Percentiles rank a stretch among this genome's conserved stretches.
Conservation (phyloP, 2,113 vertebrate genomes). For the Petaurus breviceps region DNA sequence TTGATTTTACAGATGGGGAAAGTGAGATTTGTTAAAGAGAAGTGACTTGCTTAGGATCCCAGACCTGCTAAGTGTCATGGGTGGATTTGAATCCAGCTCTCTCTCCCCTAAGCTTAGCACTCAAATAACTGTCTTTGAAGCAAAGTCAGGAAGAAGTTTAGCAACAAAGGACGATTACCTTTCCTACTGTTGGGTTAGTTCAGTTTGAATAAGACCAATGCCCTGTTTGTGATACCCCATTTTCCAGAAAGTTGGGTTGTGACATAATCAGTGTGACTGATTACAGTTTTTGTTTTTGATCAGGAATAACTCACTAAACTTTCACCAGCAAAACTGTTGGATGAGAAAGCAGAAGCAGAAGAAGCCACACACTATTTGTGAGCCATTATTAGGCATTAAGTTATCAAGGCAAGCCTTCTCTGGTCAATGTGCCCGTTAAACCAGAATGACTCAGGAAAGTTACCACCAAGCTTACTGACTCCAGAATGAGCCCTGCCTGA, state of each 20-base stretch:
- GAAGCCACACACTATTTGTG: background rate
- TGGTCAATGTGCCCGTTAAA: background rate
- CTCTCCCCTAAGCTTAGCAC: background rate
- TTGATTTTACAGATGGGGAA: background rate
- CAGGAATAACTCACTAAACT: slow-evolving; percentile 20
- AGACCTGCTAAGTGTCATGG: background rate
- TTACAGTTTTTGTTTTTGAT: slow-evolving; percentile 4
- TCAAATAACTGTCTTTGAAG: background rate
- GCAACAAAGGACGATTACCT: background rate
- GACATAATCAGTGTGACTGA: slow-evolving; percentile 7
- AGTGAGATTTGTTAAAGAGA: background rate
- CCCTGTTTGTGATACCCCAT: slow-evolving; percentile 9
- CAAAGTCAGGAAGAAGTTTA: background rate
- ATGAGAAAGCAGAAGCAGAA: slow-evolving; percentile 30
- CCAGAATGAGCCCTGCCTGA: background rate
- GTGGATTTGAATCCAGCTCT: background rate
- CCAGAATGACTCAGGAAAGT: background rate
- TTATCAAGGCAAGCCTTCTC: background rate
- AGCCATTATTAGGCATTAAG: background rate
- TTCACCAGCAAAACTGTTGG: background rate
- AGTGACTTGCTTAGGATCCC: background rate
- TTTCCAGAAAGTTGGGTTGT: slow-evolving; percentile 12
- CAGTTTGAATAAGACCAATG: slow-evolving; percentile 2
- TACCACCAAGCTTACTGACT: background rate
- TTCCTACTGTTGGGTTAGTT: background rate